Base-by-base conservation (phyloP, 2,113 vertebrate genomes). In the Parotia lawesii region DNA sequence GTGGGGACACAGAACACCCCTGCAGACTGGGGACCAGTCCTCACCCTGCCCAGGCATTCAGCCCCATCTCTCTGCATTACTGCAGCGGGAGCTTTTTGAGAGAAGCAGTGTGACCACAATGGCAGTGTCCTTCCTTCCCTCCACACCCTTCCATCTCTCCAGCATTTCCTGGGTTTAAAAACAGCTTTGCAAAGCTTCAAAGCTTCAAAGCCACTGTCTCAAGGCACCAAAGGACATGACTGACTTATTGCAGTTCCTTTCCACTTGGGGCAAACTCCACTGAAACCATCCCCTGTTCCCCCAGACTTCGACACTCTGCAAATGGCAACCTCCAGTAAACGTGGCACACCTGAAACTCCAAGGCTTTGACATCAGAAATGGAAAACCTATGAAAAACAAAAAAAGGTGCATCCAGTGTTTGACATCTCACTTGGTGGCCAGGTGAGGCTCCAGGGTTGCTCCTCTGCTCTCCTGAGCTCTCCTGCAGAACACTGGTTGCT, bases 21-120 rank as follows among this genome's bases (percentile, higher is more conserved):
- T 54, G 35, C 15, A 79, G 37, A 19, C 16, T 12, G 62, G 27
- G 51, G 38, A 56, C 10, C 40, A 67, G 35, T 16, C 38, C 56
- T 87, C 58, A 31, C 33, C n/a, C 42, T 9, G 29, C 42, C 27
- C 65, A 37, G 28, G 44, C 19, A 20, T 37, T 48, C 56, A 35
- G 33, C 33, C 19, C 38, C 42, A 23, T 21, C n/a, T 40, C 12
- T 1, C 25, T 42, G 37, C 40, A 60, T 42, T 27, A 6, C 2
- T 47, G 19, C 66, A 70, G 50, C 2, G 0, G 24, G 37, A 69
- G 25, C 28, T 66, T 81, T 72, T 35, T 8, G 31, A 53, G 51
- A 28, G 40, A 28, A 74, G 25, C 0, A 47, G 51, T 18, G 11
- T 0, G 27, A 9, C 14, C 44, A 7, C 2, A 5, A 3, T 1